Evolutionary conservation across 1,140 invertebrate species (phyloP).

Genomic region (Heterodera schachtii): DNA sequence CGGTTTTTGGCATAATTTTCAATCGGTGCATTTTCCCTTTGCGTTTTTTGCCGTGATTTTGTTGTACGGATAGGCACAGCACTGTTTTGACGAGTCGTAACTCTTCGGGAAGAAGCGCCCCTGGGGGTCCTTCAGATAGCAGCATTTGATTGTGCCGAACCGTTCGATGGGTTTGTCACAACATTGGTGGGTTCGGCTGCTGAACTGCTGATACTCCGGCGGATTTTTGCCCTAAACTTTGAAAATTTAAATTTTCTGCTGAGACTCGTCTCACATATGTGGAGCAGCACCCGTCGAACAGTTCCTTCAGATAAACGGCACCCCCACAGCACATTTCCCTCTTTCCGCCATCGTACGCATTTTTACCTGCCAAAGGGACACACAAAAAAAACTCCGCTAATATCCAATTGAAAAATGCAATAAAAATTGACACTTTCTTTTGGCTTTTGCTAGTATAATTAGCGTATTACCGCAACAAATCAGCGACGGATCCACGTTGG

Average conservation of each 20-base stretch:
- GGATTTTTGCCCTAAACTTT: conserved; percentile 28
- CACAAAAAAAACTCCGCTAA: no score
- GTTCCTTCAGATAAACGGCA: conserved; percentile 47
- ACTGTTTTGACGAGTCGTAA: conserved; percentile 46
- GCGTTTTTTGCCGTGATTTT: conserved; percentile 42
- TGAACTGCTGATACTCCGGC: conserved; percentile 46
- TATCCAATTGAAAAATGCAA: no score
- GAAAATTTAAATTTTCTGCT: background rate
- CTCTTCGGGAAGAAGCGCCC: conserved; percentile 50
- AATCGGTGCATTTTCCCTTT: conserved; percentile 26
- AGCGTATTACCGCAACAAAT: conserved; percentile 19
- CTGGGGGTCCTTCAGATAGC: conserved; percentile 39
- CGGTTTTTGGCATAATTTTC: background rate
- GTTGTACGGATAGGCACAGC: conserved; percentile 49
- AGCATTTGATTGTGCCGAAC: conserved; percentile 45
- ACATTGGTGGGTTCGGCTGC: conserved; percentile 47
- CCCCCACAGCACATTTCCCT: conserved; percentile 52
- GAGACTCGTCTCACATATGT: conserved; percentile 6
- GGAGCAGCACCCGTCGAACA: conserved; percentile 54
- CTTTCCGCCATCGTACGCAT: conserved; percentile 49
- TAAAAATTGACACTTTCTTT: no score
- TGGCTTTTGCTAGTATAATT: no score
- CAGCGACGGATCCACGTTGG: conserved; percentile 39
- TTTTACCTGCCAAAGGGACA: conserved; percentile 9
- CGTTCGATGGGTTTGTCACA: conserved; percentile 51